Conservation (phyloP, 2,888 invertebrate genomes). For the Dicranocentrus wangi region DNA sequence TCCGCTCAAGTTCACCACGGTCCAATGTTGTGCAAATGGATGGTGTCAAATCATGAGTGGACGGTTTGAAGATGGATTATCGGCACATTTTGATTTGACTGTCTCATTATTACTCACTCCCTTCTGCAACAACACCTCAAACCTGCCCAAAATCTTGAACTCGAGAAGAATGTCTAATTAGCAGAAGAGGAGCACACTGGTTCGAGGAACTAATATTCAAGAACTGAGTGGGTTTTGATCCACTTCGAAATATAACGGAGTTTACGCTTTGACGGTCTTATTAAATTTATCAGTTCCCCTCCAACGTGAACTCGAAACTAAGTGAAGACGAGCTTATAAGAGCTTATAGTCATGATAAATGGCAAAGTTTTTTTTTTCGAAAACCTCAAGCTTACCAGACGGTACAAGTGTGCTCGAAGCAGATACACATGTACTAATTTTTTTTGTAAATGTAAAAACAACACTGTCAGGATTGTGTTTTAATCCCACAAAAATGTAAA, state of each 20-base stretch:
- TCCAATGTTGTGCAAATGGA: no score
- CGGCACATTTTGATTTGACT: no score
- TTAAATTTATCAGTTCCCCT: slow-evolving; percentile 11
- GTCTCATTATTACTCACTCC: no score
- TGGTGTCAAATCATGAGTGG: no score
- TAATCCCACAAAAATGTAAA: not conserved
- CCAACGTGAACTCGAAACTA: not conserved
- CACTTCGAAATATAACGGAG: not conserved
- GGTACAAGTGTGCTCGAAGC: not conserved
- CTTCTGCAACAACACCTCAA: no score
- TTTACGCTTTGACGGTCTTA: slow-evolving; percentile 6
- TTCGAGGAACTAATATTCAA: no score
- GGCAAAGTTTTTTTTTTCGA: not conserved
- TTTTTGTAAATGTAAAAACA: not conserved
- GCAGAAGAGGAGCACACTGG: no score
- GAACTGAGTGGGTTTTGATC: not conserved
- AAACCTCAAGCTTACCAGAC: not conserved
- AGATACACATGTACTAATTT: not conserved
- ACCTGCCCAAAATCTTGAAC: no score
- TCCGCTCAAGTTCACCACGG: no score
- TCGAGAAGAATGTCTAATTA: no score
- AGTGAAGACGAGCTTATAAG: not conserved
- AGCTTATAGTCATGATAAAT: no score
- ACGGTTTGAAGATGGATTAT: no score
- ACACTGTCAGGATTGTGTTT: not conserved